Evolutionary conservation across 2,113 vertebrate genomes (phyloP).

Genomic region (Centropus bengalensis): DNA sequence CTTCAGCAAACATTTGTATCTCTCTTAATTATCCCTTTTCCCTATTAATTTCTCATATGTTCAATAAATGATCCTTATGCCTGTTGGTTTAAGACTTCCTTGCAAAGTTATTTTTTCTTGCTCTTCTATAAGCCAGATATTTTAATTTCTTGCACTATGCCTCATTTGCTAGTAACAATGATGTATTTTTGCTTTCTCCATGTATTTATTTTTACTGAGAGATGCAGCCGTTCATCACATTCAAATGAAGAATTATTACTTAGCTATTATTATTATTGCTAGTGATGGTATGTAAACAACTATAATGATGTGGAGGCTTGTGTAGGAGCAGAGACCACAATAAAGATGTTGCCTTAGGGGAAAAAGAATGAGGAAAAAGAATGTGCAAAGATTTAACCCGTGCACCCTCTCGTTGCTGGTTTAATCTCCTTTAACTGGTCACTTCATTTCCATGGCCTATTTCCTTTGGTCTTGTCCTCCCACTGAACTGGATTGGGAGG

Average conservation of each 20-base stretch:
- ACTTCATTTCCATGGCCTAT: background rate
- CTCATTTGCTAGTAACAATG: slow-evolving; percentile 68
- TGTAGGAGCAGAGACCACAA: slow-evolving; percentile 62
- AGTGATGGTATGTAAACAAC: slow-evolving; percentile 66
- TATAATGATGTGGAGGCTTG: slow-evolving; percentile 62
- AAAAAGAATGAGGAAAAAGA: slow-evolving; percentile 26
- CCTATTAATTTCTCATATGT: slow-evolving; percentile 42
- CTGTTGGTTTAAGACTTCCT: slow-evolving; percentile 34
- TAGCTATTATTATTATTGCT: slow-evolving; percentile 68
- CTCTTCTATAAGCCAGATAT: slow-evolving; percentile 39
- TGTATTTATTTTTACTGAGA: slow-evolving; percentile 64
- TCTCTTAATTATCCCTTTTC: slow-evolving; percentile 51
- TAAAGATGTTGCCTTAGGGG: slow-evolving; percentile 40
- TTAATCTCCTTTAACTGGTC: background rate
- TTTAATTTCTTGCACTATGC: slow-evolving; percentile 65
- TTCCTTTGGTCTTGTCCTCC: background rate
- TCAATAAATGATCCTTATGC: slow-evolving; percentile 9
- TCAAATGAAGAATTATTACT: slow-evolving; percentile 68
- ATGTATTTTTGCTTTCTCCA: slow-evolving; percentile 54
- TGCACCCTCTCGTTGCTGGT: background rate
- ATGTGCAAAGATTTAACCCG: slow-evolving; percentile 24
- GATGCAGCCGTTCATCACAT: slow-evolving; percentile 53
- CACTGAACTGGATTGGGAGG: background rate
- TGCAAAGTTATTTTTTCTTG: background rate
- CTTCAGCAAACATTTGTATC: slow-evolving; percentile 42